Base-by-base conservation (phyloP, 2,113 vertebrate genomes). In the Columbina picui region DNA sequence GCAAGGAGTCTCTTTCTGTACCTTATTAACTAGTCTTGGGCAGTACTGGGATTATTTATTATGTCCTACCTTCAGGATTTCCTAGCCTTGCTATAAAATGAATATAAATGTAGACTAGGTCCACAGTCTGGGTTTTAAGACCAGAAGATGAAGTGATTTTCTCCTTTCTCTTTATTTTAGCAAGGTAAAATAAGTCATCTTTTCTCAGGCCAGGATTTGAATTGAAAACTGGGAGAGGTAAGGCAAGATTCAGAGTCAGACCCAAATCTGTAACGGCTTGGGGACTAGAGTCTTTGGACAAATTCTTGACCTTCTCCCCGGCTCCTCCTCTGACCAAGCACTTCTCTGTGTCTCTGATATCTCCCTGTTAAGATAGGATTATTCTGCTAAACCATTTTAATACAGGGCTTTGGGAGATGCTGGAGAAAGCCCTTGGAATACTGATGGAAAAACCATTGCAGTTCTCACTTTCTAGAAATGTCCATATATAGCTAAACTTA, bases 391-490 rank as follows among this genome's bases (percentile, higher is more conserved):
- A 67, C 5, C 15, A 22, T 23, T 91, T 94, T 76, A 75, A 59
- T 91, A 56, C 56, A 52, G 20, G 57, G 47, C 30, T 94, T 83
- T 84, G 52, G 47, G 47, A 93, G 11, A 92, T 13, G 23, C 63
- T 83, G 18, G 29, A 94, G 43, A 86, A 77, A 84, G 32, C 23
- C 23, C 52, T 64, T 90, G 55, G 84, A 92, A 29, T 67, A 78
- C 11, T 74, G 25, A 80, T 92, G 93, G 79, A 78, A 93, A 96
- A 95, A 78, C 1, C 32, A 84, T 32, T 41, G 38, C 71, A 63
- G 9, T 70, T 84, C 55, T 80, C 55, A 47, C 55, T 93, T 96
- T 78, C 80, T 95, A 78, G 73, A 88, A 81, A 75, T 84, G 73
- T 59, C 89, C 76, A 78, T 89, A 84, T 86, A 89, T 86, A 92